These are phyloP conservation scores for Nyctibius bracteatus DNA, from an alignment of 2,113 vertebrate genomes.

Conservation along the genomic window DNA sequence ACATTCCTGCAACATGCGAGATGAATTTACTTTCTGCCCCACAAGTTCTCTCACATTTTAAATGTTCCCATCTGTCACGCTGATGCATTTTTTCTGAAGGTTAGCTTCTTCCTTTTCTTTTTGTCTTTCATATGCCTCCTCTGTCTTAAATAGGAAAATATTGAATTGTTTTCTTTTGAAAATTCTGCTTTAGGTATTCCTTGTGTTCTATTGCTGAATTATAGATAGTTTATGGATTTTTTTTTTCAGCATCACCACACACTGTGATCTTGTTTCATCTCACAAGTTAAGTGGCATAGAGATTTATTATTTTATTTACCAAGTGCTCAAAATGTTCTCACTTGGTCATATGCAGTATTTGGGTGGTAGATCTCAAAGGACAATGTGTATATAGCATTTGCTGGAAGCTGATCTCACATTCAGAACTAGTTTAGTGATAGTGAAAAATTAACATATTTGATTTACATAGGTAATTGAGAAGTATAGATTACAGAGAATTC, in stretches of 20 bases:
- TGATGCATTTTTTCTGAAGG: background rate
- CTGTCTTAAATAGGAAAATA: constrained; percentile 34
- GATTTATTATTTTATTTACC: background rate
- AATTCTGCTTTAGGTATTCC: constrained; percentile 14
- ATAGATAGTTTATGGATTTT: constrained; percentile 27
- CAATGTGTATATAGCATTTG: background rate
- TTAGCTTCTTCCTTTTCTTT: background rate
- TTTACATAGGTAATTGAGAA: background rate
- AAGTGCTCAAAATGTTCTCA: background rate
- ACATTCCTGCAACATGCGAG: background rate
- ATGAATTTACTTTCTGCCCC: constrained; percentile 21
- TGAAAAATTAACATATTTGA: background rate
- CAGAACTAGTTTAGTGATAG: background rate
- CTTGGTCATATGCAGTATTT: background rate
- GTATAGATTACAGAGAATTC: background rate
- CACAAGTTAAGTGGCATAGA: background rate
- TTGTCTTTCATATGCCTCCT: background rate
- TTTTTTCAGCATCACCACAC: background rate
- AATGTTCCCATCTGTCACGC: constrained; percentile 34
- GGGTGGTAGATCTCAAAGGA: background rate
- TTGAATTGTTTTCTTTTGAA: constrained; percentile 24
- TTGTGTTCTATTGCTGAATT: constrained; percentile 32
- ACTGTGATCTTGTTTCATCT: constrained; percentile 9
- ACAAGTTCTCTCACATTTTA: constrained; percentile 18
- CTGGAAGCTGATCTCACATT: background rate